phyloP scores from a whole-genome alignment of 30 jellyfish, hydroid and myxozoan genomes.

The Sanderia malayensis region DNA sequence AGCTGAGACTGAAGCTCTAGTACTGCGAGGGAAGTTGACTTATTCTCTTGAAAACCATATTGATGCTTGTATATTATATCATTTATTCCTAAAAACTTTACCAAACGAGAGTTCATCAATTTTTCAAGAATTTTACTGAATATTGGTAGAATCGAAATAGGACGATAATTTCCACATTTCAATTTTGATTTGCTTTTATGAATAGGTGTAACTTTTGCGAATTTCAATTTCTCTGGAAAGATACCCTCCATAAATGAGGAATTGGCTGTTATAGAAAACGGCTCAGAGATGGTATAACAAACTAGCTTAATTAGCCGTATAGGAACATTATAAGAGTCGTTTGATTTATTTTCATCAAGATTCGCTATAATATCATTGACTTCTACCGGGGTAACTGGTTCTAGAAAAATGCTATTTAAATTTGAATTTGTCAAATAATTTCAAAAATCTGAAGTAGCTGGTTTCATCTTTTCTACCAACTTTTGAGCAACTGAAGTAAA shows the following conservation, averaged over 20 bases:
- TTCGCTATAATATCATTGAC: constrained; percentile 10
- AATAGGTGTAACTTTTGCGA: constrained; percentile 33
- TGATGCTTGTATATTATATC: constrained; percentile 37
- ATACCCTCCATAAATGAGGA: constrained; percentile 23
- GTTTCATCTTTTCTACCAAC: constrained; percentile 9
- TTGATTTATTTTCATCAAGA: constrained; percentile 14
- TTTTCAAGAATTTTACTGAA: too few species aligned
- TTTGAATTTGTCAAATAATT: constrained; percentile 7
- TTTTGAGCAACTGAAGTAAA: constrained; percentile 22
- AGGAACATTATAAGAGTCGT: constrained; percentile 15
- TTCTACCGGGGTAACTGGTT: constrained; percentile 23
- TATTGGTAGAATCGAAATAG: constrained; percentile 36
- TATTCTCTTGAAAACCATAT: constrained; percentile 19
- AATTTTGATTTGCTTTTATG: constrained; percentile 34
- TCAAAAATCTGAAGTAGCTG: constrained; percentile 1
- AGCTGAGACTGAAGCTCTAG: constrained; percentile 7
- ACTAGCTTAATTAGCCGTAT: constrained; percentile 2
- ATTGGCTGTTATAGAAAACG: constrained; percentile 18
- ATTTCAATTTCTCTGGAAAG: constrained; percentile 43
- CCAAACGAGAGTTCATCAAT: constrained; percentile 17
- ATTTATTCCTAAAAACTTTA: constrained; percentile 10
- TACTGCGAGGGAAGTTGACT: not conserved
- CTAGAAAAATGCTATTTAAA: not conserved
- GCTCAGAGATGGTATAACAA: constrained; percentile 21
- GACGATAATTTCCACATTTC: constrained; percentile 27